Conservation (phyloP, 2,797 vertebrate species). For the Stomatorhinus walkeri region DNA sequence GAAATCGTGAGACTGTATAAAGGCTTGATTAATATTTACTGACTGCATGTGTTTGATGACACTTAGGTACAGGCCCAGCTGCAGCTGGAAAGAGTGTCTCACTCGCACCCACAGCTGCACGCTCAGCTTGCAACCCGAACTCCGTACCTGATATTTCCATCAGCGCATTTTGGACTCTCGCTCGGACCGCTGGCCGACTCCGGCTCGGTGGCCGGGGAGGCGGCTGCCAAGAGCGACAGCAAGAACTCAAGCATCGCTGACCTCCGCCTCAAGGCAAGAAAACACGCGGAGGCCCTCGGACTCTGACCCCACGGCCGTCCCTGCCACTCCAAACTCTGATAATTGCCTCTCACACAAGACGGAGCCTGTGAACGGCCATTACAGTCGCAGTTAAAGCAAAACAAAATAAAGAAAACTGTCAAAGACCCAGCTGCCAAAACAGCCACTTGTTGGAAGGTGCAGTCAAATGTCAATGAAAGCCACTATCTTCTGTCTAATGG, state of each 20-base stretch:
- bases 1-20: background rate
- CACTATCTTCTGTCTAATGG: slow-evolving; percentile 74
- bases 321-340: slow-evolving; percentile 54
- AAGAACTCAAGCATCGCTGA: slow-evolving; percentile 98
- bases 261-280: slow-evolving; percentile 95
- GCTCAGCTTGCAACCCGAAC: slow-evolving; percentile 91
- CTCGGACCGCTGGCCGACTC: slow-evolving; percentile 88
- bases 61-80: slow-evolving; percentile 90
- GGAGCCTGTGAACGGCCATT: slow-evolving; percentile 65
- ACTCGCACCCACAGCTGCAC: slow-evolving; percentile 90
- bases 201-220: slow-evolving; percentile 82
- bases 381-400: slow-evolving; percentile 71
- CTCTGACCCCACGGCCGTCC: slow-evolving; percentile 76
- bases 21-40: background rate
- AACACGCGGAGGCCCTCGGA: slow-evolving; percentile 92
- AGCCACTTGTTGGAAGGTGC: slow-evolving; percentile 70
- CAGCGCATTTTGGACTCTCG: slow-evolving; percentile 89
- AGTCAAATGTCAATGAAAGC: slow-evolving; percentile 78
- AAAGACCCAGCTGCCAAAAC: slow-evolving; percentile 78
- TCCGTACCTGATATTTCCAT: slow-evolving; percentile 96
- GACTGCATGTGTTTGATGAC: slow-evolving; percentile 13
- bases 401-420: slow-evolving; percentile 58
- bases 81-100: slow-evolving; percentile 88
- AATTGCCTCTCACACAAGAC: slow-evolving; percentile 73
- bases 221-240: slow-evolving; percentile 91